Evolutionary conservation across 2,113 vertebrate species (phyloP), one percentile per base, ranked within the genome.

Genomic region (Archocentrus centrarchus): DNA sequence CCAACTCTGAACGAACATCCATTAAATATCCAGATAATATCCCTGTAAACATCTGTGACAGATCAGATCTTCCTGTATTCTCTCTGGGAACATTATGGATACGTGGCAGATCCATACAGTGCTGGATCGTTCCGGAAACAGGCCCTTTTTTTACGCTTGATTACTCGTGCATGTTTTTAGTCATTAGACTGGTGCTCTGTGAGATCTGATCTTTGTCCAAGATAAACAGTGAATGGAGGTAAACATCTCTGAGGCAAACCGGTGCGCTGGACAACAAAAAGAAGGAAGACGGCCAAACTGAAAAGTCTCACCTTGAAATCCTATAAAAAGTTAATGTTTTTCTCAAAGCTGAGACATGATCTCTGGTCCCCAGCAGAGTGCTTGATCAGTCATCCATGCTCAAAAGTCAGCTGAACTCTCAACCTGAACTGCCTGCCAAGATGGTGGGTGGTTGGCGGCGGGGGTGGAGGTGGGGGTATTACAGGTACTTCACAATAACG

Each of bases 401-500:
- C 27, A 57, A 66, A 88, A 76, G 89, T 41, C 63, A 47, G 44
- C 80, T 79, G 13, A 88, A 84, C 50, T 77, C 59, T 57, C 64
- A 55, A 66, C 57, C 79, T 20, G 44, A 66, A 27, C 61, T 32
- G 62, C 32, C 3, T 20, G 14, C 22, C 7, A 64, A 17, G 35
- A n/a, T 68, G 59, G 17, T 2, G 8, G n/a, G 59, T 47, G 59
- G 14, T 10, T n/a, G 55, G 17, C 7, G 8, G 11, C 3, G 11
- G 11, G 9, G 3, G 10, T 1, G 9, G 3, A n/a, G 11, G 22
- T 9, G 20, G 4, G 24, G 63, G 61, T 57, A 9, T 14, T 86
- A 57, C 87, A 89, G 84, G 84, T 89, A 76, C 79, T 89, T 89
- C 75, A 8, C 83, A 85, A 84, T n/a, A 83, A 87, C 82, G 59